These are phyloP conservation scores for Peromyscus maniculatus DNA, from an alignment of 2,113 vertebrate genomes.

Conservation along the genomic window DNA sequence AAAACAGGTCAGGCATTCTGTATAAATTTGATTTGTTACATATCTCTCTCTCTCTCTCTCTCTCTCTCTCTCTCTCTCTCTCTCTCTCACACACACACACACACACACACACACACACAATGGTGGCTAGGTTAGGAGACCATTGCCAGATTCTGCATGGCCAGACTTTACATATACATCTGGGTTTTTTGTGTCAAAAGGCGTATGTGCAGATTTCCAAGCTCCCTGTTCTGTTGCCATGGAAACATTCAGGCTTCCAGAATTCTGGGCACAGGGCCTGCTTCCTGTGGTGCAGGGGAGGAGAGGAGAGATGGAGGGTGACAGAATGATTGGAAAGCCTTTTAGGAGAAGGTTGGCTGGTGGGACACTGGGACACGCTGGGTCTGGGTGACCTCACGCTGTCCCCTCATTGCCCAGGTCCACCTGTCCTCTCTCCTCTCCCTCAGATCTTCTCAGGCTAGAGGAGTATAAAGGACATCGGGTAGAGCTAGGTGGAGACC, in stretches of 20 bases:
- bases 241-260: constrained; percentile 74
- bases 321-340: background rate
- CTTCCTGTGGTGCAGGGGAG: constrained; percentile 32
- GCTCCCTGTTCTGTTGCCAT: constrained; percentile 66
- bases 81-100: background rate
- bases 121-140: background rate
- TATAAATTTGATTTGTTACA: constrained; percentile 57
- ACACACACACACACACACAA: background rate
- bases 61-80: too few relatives aligned
- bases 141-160: background rate
- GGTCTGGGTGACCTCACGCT: background rate
- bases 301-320: constrained; percentile 32
- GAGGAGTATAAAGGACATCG: background rate
- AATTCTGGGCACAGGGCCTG: constrained; percentile 48
- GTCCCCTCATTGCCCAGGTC: background rate
- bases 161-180: background rate
- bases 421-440: background rate
- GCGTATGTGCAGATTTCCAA: constrained; percentile 51
- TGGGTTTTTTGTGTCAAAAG: constrained; percentile 50
- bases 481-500: background rate
- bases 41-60: background rate
- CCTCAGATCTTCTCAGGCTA: background rate
- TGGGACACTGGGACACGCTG: background rate
- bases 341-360: background rate
- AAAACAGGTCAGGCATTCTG: constrained; percentile 28